phyloP scores from a whole-genome alignment of 2,888 invertebrate species.

The Camptogramma bilineatum region DNA sequence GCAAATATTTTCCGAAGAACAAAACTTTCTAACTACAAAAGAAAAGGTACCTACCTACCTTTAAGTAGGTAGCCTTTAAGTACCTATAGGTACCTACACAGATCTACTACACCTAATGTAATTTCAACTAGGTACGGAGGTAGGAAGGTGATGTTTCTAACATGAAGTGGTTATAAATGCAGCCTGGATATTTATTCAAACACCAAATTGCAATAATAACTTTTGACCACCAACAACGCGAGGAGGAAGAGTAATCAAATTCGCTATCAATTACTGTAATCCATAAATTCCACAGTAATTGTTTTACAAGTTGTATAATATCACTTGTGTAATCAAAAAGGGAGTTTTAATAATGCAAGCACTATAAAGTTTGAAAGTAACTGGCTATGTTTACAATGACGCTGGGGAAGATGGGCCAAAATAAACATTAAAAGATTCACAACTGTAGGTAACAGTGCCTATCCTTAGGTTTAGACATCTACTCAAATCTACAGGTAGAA shows the following conservation, averaged over 20 bases:
- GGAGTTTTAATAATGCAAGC: slow-evolving; percentile 40
- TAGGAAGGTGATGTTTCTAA: slow-evolving; percentile 7
- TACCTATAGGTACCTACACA: too few relatives aligned
- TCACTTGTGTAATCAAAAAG: slow-evolving; percentile 32
- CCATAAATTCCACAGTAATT: slow-evolving; percentile 30
- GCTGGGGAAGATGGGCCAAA: slow-evolving; percentile 38
- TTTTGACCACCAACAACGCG: slow-evolving; percentile 36
- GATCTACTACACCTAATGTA: too few relatives aligned
- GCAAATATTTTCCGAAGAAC: too few relatives aligned
- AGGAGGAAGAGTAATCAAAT: slow-evolving; percentile 35
- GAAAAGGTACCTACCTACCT: too few relatives aligned
- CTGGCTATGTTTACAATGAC: slow-evolving; percentile 50
- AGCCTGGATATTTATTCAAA: slow-evolving; percentile 24
- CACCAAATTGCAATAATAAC: slow-evolving; percentile 30
- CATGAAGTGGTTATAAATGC: background rate
- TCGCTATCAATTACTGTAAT: slow-evolving; percentile 25
- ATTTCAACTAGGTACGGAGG: background rate
- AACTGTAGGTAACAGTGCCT: too few relatives aligned
- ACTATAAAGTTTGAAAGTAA: slow-evolving; percentile 36
- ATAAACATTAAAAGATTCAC: background rate
- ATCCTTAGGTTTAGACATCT: too few relatives aligned
- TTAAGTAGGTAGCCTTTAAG: too few relatives aligned
- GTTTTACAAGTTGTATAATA: slow-evolving; percentile 35
- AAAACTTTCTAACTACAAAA: too few relatives aligned
- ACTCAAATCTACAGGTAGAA: too few relatives aligned